phyloP scores from a whole-genome alignment of 1,140 invertebrate genomes.

The Rhagoletis zephyria region DNA sequence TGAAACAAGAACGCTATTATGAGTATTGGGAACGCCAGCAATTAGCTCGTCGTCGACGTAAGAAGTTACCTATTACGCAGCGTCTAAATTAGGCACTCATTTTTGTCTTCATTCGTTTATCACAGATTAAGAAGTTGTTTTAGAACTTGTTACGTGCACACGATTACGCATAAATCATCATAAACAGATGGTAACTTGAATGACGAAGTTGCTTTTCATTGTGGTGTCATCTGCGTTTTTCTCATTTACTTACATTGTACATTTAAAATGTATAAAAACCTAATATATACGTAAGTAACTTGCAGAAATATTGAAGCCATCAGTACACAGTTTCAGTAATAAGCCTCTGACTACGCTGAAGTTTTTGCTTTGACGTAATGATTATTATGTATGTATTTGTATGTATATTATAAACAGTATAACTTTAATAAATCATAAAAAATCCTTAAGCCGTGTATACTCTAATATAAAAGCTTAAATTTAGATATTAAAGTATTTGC shows the following conservation, averaged over 20 bases:
- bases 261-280: constrained; percentile 23
- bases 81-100: constrained; percentile 70
- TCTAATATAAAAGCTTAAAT: too few species aligned
- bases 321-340: neutral
- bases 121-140: constrained; percentile 50
- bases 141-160: constrained; percentile 43
- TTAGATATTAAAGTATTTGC: neutral
- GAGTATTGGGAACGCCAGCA: constrained; percentile 81
- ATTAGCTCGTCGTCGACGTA: constrained; percentile 73
- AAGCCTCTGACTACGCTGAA: neutral
- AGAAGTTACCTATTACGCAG: constrained; percentile 74
- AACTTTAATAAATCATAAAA: neutral
- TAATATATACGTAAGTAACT: constrained; percentile 40
- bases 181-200: neutral
- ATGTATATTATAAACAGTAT: constrained; percentile 34
- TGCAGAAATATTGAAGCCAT: neutral
- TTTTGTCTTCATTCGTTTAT: constrained; percentile 49
- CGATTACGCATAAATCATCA: neutral
- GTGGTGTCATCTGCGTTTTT: constrained; percentile 18
- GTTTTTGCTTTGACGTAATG: neutral
- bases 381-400: neutral
- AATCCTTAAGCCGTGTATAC: too few species aligned
- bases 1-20: constrained; percentile 86
- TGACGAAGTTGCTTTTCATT: neutral
- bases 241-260: constrained; percentile 13